Evolutionary conservation across 2,113 vertebrate species (phyloP).

Genomic region (Melospiza melodia): DNA sequence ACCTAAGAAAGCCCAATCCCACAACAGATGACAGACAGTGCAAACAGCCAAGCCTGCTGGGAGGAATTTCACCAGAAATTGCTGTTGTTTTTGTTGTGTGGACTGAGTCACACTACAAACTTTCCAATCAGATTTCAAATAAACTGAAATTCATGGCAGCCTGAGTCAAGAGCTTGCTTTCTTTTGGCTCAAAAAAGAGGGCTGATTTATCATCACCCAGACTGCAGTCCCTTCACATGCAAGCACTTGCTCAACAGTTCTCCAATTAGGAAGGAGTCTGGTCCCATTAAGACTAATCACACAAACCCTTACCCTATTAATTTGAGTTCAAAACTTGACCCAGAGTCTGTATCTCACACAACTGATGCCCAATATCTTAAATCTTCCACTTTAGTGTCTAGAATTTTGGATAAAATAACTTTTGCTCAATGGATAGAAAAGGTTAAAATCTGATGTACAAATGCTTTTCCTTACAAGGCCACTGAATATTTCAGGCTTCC

Average conservation of each 20-base stretch:
- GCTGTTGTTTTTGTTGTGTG: not conserved
- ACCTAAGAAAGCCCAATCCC: not conserved
- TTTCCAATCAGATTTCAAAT: constrained; percentile 11
- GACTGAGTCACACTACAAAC: not conserved
- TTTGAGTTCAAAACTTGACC: not conserved
- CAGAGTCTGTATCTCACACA: not conserved
- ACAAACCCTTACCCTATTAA: not conserved
- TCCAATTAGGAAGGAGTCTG: not conserved
- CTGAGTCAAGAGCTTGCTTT: not conserved
- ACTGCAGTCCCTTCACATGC: not conserved
- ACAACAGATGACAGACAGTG: not conserved
- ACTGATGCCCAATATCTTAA: not conserved
- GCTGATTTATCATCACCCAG: not conserved
- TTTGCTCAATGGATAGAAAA: not conserved
- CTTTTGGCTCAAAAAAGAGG: not conserved
- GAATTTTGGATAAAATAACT: not conserved
- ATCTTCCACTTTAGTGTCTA: not conserved
- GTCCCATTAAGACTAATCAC: not conserved
- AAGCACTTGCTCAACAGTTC: not conserved
- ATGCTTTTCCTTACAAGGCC: not conserved
- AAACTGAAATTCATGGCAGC: not conserved
- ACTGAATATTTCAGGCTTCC: not conserved
- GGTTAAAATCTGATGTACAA: not conserved
- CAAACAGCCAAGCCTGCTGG: not conserved
- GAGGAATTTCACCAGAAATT: not conserved